phyloP scores from a whole-genome alignment of 2,888 invertebrate species.

The Caenorhabditis angaria region DNA sequence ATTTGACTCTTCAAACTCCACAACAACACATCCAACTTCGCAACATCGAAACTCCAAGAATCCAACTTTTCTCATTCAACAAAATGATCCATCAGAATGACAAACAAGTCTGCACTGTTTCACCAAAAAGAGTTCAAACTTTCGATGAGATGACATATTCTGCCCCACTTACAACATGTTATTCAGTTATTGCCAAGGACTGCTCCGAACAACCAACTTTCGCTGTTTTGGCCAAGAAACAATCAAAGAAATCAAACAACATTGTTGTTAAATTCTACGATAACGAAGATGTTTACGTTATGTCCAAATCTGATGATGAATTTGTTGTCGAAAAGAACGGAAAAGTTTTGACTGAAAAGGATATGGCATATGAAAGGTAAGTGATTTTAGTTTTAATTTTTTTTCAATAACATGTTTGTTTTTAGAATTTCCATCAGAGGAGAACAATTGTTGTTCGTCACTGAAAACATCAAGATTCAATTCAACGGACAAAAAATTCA shows the following conservation, averaged over 20 bases:
- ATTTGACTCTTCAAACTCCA: slow-evolving; percentile 65
- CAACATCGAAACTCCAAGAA: slow-evolving; percentile 43
- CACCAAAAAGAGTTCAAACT: slow-evolving; percentile 57
- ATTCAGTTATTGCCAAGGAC: slow-evolving; percentile 74
- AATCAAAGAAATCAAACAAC: slow-evolving; percentile 54
- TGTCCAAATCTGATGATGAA: slow-evolving; percentile 31
- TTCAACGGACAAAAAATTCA: slow-evolving; percentile 63
- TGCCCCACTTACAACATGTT: slow-evolving; percentile 71
- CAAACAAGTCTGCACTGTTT: slow-evolving; percentile 38
- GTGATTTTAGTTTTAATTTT: not conserved
- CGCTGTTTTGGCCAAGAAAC: slow-evolving; percentile 72
- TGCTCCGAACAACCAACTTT: slow-evolving; percentile 72
- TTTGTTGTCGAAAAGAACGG: slow-evolving; percentile 51
- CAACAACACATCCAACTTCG: slow-evolving; percentile 47
- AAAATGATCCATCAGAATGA: slow-evolving; percentile 14
- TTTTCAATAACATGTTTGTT: not conserved
- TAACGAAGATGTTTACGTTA: slow-evolving; percentile 40
- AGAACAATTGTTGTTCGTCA: slow-evolving; percentile 48
- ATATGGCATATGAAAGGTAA: slow-evolving; percentile 32
- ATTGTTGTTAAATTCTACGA: slow-evolving; percentile 21
- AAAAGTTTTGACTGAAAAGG: slow-evolving; percentile 26
- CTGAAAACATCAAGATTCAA: slow-evolving; percentile 34
- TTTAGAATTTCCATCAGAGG: slow-evolving; percentile 46
- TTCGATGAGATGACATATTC: slow-evolving; percentile 69
- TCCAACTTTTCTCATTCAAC: slow-evolving; percentile 39